Evolutionary conservation across 2,113 vertebrate species (phyloP).

Genomic region (Anolis carolinensis): DNA sequence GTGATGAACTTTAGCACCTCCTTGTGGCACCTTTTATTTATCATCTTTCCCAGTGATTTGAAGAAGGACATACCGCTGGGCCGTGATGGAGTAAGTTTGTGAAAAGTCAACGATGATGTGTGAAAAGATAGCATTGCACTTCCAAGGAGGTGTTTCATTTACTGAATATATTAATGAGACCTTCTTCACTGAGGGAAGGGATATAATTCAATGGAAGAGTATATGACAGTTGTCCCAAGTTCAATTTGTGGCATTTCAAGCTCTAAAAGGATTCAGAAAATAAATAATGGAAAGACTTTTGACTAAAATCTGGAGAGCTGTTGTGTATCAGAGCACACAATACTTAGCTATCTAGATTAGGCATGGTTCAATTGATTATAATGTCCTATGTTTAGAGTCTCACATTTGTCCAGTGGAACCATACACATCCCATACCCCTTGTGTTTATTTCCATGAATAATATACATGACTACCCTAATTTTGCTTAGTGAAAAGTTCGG

Average conservation of each 20-base stretch:
- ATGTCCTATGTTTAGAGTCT: background rate
- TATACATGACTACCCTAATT: background rate
- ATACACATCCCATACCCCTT: background rate
- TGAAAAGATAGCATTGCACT: background rate
- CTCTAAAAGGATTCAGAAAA: too few species aligned
- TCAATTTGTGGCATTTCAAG: background rate
- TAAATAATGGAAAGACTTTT: background rate
- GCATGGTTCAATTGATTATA: background rate
- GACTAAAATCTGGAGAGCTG: background rate
- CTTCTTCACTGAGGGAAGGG: background rate
- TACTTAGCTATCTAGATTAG: background rate
- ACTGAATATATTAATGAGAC: background rate
- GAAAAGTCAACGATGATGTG: conserved; percentile 2
- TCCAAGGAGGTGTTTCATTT: background rate
- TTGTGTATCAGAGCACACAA: background rate
- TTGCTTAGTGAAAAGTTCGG: background rate
- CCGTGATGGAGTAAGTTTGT: background rate
- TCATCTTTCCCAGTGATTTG: background rate
- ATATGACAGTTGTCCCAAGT: background rate
- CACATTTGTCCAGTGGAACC: background rate
- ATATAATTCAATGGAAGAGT: background rate
- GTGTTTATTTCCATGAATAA: conserved; percentile 7
- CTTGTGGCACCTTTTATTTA: conserved; percentile 23
- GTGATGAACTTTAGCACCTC: background rate
- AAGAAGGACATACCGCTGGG: rapidly evolving